Conservation (phyloP, 2,113 vertebrate genomes). For the Chloropsis hardwickii region DNA sequence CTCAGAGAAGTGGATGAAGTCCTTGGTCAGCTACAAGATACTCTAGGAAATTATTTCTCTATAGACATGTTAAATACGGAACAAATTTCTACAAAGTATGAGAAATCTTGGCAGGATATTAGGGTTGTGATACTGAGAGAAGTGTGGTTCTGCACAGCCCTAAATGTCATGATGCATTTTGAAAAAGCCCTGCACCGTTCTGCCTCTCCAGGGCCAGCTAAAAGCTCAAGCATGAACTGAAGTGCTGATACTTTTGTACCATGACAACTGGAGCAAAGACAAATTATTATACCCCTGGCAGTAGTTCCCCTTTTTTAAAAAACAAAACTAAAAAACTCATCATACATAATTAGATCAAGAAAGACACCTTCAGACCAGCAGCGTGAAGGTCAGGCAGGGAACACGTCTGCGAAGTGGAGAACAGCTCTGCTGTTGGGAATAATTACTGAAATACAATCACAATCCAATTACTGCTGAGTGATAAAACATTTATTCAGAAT, state of each 20-base stretch:
- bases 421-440: constrained; percentile 33
- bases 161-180: background rate
- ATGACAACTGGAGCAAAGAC: constrained; percentile 8
- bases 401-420: background rate
- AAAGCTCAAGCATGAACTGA: constrained; percentile 15
- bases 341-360: background rate
- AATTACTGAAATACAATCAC: constrained; percentile 45
- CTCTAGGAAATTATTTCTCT: background rate
- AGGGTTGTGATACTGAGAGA: background rate
- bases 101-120: background rate
- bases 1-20: background rate
- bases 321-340: background rate
- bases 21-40: background rate
- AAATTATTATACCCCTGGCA: constrained; percentile 25
- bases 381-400: constrained; percentile 12
- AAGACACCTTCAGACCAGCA: constrained; percentile 27
- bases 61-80: background rate
- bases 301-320: background rate
- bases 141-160: background rate
- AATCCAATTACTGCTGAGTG: constrained; percentile 45
- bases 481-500: constrained; percentile 43
- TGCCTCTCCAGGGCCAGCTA: constrained; percentile 32
- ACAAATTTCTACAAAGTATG: background rate
- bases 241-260: background rate
- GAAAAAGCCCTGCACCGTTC: background rate